phyloP scores from a whole-genome alignment of 2,797 vertebrate species.

The Anabacerthia variegaticeps region DNA sequence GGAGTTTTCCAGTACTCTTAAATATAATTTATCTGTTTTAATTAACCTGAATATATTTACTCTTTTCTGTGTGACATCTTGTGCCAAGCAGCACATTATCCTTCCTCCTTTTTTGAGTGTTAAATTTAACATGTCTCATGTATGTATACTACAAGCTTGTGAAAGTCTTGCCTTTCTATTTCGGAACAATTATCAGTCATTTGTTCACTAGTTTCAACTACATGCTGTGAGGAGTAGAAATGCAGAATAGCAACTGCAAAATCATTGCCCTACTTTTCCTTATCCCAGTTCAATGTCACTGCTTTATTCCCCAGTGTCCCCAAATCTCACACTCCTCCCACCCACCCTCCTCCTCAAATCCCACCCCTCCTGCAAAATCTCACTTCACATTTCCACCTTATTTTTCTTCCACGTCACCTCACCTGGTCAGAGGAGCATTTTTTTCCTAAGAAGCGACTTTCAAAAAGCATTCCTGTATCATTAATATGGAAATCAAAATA shows the following conservation, averaged over 20 bases:
- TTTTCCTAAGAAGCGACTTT: not conserved
- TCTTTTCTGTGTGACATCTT: not conserved
- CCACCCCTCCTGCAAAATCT: not conserved
- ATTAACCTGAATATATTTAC: not conserved
- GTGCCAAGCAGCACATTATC: not conserved
- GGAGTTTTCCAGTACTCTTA: not conserved
- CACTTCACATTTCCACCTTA: not conserved
- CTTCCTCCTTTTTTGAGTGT: not conserved
- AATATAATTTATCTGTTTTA: not conserved
- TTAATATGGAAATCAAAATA: not conserved
- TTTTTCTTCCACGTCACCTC: not conserved
- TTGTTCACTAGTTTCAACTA: not conserved
- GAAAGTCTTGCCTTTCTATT: not conserved
- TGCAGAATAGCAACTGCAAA: not conserved
- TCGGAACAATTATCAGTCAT: not conserved
- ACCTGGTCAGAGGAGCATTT: not conserved
- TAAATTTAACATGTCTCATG: not conserved
- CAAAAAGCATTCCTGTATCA: not conserved
- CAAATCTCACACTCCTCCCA: not conserved
- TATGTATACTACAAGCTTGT: not conserved
- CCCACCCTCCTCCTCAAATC: not conserved
- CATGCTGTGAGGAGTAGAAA: accelerated
- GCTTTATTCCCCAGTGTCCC: not conserved
- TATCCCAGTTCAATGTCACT: not conserved
- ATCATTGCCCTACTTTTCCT: not conserved